phyloP scores from a whole-genome alignment of 1,140 invertebrate species.

The Cyclargus thomasi region DNA sequence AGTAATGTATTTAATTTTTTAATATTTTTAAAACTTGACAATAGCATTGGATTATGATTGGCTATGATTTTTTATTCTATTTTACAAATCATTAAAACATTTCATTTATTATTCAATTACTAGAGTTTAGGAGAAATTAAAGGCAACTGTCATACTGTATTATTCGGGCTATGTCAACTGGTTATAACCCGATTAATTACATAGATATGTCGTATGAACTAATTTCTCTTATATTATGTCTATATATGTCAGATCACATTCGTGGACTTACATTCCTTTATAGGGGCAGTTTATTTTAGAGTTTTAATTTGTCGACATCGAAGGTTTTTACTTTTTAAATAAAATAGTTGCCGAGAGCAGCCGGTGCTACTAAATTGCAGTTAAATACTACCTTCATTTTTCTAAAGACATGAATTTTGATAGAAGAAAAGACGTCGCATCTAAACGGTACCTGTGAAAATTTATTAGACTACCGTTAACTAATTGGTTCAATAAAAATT shows the following conservation, averaged over 20 bases:
- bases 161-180: no score
- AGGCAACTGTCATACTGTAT: no score
- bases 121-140: no score
- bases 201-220: no score
- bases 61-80: neutral
- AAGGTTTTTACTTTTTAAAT: neutral
- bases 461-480: no score
- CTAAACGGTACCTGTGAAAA: no score
- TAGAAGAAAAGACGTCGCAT: no score
- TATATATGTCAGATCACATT: neutral
- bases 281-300: neutral
- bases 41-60: neutral
- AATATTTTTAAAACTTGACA: neutral
- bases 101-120: neutral
- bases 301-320: neutral
- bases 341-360: neutral
- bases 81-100: neutral
- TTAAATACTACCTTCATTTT: no score
- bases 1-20: neutral
- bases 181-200: no score
- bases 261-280: conserved; percentile 9
- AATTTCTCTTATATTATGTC: neutral
- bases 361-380: neutral
- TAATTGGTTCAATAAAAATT: no score
- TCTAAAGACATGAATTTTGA: no score